Evolutionary conservation across 2,113 vertebrate species (phyloP), one percentile per base, ranked within the genome.

Genomic region (Donacobius atricapilla): DNA sequence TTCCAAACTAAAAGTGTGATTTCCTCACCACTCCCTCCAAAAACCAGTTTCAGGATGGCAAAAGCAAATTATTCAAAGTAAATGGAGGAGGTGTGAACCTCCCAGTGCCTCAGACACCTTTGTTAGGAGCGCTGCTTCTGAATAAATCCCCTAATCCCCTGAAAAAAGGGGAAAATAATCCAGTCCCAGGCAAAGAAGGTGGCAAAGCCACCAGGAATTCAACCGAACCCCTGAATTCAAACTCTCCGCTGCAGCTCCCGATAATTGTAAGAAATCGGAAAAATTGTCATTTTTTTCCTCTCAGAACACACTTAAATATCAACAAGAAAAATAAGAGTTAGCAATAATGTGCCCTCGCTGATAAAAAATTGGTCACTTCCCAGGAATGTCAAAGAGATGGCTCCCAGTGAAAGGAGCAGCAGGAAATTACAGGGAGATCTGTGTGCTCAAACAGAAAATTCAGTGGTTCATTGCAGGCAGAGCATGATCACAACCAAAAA

Each of bases 131-230:
- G 20, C 12, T 57, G 31, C 13, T 70, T 90, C 68, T 86, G 90
- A 90, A 90, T 56, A 93, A 93, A 90, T 87, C 73, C 93, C 28
- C 68, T 93, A 90, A 96, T 93, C 89, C 84, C 56, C 65, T 63
- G 45, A 60, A 91, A 92, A 83, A 88, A 73, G 13, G 65, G 76
- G 54, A 33, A 86, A 95, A 94, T 56, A 84, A 93, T 71, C 60
- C 72, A 83, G 37, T 89, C 20, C 22, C 66, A 65, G 40, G 50
- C 70, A 91, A 31, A 82, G n/a, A 65, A 93, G 40, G 25, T 45
- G 65, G 40, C 21, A 84, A 87, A 96, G 42, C 15, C 60, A 82
- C 10, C 78, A 57, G 47, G 77, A 96, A 96, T 72, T 28, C 60
- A 82, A 82, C 7, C 48, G 40, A 61, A 83, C 65, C 23, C 57